Base-by-base conservation (phyloP, 2,888 invertebrate genomes). In the Biston betularia region DNA sequence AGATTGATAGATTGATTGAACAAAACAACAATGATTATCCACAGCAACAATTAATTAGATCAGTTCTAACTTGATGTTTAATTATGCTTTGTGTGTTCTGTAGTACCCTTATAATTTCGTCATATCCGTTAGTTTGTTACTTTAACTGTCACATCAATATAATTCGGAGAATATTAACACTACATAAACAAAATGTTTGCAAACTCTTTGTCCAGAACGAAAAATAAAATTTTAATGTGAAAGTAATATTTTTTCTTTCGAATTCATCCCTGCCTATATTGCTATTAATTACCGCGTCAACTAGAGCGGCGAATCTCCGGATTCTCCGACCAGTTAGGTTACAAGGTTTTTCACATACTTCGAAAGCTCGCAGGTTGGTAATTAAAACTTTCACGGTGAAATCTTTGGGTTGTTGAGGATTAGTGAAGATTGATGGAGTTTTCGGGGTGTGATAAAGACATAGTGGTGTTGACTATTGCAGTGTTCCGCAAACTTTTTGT, bases 201-300 rank as follows among this genome's bases (percentile, higher is more conserved):
- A 24, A 24, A 24, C 24, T 24, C 24, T 2, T 3, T 24, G 1
- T 24, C 24, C 24, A 24, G 3, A 1, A 24, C 24, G 24, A 24
- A 24, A 24, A 24, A 24, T 24, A 1, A 24, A 24, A 24, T 3
- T 2, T 24, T 24, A 1, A 24, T 45, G 8, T 49, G 6, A 48
- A 55, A 46, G 5, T 35, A 44, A 14, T n/a, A n/a, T 33, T 49
- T 9, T 50, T 44, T 14, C 12, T 56, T 14, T 62, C 14, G 33
- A 79, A 62, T 86, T 24, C 83, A 64, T n/a, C 79, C 73, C 89
- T 85, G 86, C 59, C 44, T 80, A 85, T 87, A 87, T 86, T 89
- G 83, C 85, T 85, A 88, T 89, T 89, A 91, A 91, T 91, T 90
- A 89, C 79, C 67, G 80, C 78, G 83, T 78, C 84, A 89, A 89